Conservation (phyloP, 2,113 vertebrate species). For the Irena cyanogastra region DNA sequence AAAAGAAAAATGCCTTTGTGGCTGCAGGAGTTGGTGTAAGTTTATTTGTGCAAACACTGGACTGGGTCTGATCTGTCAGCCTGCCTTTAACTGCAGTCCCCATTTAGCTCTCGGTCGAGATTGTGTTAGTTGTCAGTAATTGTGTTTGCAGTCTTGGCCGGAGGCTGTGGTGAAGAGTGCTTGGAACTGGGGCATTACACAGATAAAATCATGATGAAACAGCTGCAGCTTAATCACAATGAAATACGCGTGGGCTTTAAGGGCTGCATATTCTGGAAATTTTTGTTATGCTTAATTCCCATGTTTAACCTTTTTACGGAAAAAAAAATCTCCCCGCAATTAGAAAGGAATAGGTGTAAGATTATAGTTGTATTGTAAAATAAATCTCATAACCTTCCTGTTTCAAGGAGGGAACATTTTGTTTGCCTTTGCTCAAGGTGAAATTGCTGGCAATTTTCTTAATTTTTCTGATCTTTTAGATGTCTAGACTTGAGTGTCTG, state of each 20-base stretch:
- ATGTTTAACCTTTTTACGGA: neutral
- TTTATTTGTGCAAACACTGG: neutral
- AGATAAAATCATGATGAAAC: constrained; percentile 35
- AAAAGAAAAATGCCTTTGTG: neutral
- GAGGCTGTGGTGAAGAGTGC: constrained; percentile 20
- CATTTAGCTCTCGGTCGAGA: constrained; percentile 1
- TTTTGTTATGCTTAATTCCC: constrained; percentile 29
- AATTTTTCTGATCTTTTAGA: neutral
- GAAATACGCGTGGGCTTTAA: neutral
- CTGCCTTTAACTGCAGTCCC: neutral
- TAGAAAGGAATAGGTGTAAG: neutral
- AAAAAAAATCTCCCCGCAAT: neutral
- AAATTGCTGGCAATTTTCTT: neutral
- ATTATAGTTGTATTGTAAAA: neutral
- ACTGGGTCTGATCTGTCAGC: neutral
- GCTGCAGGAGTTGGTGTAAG: neutral
- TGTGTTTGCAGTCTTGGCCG: constrained; percentile 11
- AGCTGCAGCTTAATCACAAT: constrained; percentile 30
- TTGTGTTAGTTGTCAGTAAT: constrained; percentile 30
- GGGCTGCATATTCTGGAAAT: constrained; percentile 1
- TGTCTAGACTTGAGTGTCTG: neutral
- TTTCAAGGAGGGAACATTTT: neutral
- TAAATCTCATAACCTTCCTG: neutral
- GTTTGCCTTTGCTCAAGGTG: neutral
- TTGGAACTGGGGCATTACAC: constrained; percentile 39